Evolutionary conservation across 2,888 invertebrate genomes (phyloP).

Genomic region (Serripes groenlandicus): DNA sequence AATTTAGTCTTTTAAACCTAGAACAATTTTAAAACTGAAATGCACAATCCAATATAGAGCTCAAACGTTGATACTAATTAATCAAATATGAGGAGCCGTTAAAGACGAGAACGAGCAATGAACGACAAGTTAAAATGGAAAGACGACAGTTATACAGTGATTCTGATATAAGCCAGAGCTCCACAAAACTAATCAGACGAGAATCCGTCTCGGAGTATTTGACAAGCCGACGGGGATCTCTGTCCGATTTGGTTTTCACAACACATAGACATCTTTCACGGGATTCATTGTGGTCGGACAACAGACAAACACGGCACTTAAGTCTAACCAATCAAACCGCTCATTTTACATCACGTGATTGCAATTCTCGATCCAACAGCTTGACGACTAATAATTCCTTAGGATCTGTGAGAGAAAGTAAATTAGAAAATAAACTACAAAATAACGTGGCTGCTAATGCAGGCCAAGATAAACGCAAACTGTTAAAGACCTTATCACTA

Average conservation of each 20-base stretch:
- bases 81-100: no score
- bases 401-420: constrained; percentile 1
- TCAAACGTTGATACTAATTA: no score
- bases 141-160: constrained; percentile 53
- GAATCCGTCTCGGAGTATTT: constrained; percentile 57
- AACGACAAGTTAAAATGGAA: not conserved
- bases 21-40: no score
- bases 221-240: constrained; percentile 55
- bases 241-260: constrained; percentile 61
- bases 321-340: constrained; percentile 49
- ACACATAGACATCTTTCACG: constrained; percentile 48
- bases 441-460: not conserved
- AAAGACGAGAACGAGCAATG: not conserved
- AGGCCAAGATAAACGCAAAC: constrained; percentile 22
- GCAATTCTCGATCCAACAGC: constrained; percentile 41
- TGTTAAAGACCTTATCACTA: constrained; percentile 44
- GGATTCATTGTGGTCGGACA: constrained; percentile 34
- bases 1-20: no score
- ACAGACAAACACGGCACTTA: constrained; percentile 34
- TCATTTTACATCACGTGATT: constrained; percentile 31
- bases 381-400: constrained; percentile 6
- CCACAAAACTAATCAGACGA: constrained; percentile 26
- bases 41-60: no score
- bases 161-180: constrained; percentile 27
- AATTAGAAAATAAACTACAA: not conserved